These are phyloP conservation scores for Oncorhynchus tshawytscha DNA, from an alignment of 2,113 vertebrate species.

Conservation along the genomic window DNA sequence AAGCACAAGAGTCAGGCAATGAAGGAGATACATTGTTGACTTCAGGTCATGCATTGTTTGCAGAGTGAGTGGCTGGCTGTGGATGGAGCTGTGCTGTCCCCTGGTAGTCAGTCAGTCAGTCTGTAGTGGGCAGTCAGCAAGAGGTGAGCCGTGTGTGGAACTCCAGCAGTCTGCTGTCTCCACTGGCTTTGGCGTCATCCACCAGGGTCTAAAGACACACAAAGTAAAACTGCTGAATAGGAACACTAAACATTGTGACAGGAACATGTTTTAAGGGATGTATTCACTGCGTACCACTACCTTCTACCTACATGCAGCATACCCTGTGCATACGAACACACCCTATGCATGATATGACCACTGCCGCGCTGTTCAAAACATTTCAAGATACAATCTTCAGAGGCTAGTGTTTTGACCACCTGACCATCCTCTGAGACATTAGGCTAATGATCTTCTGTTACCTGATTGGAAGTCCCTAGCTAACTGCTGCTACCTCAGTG, in stretches of 20 bases:
- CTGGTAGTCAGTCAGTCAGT: neutral
- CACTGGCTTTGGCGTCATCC: conserved; percentile 78
- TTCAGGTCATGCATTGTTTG: neutral
- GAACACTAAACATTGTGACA: too few species aligned
- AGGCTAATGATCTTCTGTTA: neutral
- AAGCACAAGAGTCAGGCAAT: neutral
- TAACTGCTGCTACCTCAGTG: neutral
- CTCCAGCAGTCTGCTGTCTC: conserved; percentile 79
- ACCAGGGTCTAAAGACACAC: conserved; percentile 78
- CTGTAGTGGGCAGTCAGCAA: conserved; percentile 34
- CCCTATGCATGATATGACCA: too few species aligned
- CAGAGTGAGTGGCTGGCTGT: neutral
- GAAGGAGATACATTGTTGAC: neutral
- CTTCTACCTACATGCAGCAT: too few species aligned
- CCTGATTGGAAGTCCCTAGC: neutral
- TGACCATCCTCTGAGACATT: neutral
- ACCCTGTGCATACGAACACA: too few species aligned
- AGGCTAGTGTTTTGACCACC: neutral
- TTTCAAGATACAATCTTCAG: too few species aligned
- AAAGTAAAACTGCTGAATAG: conserved; percentile 10
- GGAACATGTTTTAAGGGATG: neutral
- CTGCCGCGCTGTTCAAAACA: too few species aligned
- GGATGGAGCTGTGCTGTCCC: neutral
- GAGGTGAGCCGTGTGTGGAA: conserved; percentile 78
- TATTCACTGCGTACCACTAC: too few species aligned